Evolutionary conservation across 1,140 invertebrate species (phyloP).

Genomic region (Coboldia fuscipes): DNA sequence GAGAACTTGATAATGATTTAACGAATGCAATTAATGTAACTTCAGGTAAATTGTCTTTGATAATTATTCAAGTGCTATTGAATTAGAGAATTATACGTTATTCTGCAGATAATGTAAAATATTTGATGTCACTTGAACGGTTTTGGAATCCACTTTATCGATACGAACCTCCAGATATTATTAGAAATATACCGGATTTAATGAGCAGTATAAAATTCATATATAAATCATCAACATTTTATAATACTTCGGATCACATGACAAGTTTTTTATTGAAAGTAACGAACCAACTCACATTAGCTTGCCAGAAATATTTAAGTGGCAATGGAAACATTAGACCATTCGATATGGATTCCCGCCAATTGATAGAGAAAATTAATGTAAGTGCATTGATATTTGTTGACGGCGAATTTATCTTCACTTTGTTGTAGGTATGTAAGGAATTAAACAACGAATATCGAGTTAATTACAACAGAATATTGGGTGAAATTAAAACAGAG

Average conservation of each 20-base stretch:
- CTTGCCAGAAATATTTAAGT: slow-evolving; percentile 45
- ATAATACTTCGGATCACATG: slow-evolving; percentile 58
- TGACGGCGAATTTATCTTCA: too few species aligned
- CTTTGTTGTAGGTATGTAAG: too few species aligned
- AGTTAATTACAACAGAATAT: slow-evolving; percentile 37
- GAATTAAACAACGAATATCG: slow-evolving; percentile 27
- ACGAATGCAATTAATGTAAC: slow-evolving; percentile 62
- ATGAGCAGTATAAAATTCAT: slow-evolving; percentile 59
- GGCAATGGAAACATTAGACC: slow-evolving; percentile 35
- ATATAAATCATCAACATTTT: slow-evolving; percentile 62
- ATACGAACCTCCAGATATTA: slow-evolving; percentile 44
- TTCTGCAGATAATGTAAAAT: slow-evolving; percentile 79
- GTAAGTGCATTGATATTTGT: too few species aligned
- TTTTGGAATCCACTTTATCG: slow-evolving; percentile 66
- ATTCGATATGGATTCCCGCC: slow-evolving; percentile 43
- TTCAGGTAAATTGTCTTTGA: too few species aligned
- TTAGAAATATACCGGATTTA: slow-evolving; percentile 41
- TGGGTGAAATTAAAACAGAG: slow-evolving; percentile 35
- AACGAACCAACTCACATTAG: slow-evolving; percentile 55
- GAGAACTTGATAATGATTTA: slow-evolving; percentile 43
- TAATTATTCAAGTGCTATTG: too few species aligned
- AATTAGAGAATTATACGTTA: too few species aligned
- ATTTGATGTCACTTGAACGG: slow-evolving; percentile 67
- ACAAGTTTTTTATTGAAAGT: slow-evolving; percentile 59
- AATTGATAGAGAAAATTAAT: slow-evolving; percentile 46